A percentile compares a stretch with the other conserved stretches of the same genome.
Conservation (phyloP, 2,888 invertebrate genomes). For the Epinotia nisella region DNA sequence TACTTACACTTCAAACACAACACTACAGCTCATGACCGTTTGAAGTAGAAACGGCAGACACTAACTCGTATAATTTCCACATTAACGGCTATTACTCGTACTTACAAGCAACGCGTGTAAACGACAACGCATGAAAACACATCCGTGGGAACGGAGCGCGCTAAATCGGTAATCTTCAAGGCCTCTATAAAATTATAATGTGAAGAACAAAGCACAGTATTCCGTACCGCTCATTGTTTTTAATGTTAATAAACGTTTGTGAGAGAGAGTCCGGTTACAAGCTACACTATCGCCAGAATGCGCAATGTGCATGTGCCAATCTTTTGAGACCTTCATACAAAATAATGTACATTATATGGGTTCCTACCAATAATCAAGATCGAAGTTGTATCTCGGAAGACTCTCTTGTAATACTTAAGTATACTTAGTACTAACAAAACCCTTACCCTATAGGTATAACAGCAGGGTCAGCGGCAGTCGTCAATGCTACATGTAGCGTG, state of each 20-base stretch:
- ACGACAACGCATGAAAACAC: constrained; percentile 1
- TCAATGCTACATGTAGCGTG: not conserved
- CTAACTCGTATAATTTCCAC: not conserved
- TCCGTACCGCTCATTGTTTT: not conserved
- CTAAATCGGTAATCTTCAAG: not conserved
- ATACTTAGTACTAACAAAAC: not conserved
- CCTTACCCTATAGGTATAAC: too few relatives aligned
- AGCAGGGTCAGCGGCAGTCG: not conserved
- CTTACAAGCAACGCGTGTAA: not conserved
- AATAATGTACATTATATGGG: too few relatives aligned
- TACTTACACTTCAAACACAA: not conserved
- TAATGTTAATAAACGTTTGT: too few relatives aligned
- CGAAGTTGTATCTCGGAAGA: not conserved
- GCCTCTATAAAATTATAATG: not conserved
- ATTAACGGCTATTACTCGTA: not conserved
- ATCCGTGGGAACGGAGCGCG: not conserved
- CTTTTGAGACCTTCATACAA: too few relatives aligned
- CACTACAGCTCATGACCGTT: not conserved
- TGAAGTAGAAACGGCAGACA: not conserved
- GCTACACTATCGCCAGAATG: not conserved
- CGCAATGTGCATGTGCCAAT: too few relatives aligned
- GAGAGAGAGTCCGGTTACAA: not conserved
- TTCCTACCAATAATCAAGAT: too few relatives aligned
- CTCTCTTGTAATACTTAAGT: too few relatives aligned
- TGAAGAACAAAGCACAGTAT: not conserved